phyloP scores from a whole-genome alignment of 2,113 vertebrate species.

The Poeciliopsis retropinna region DNA sequence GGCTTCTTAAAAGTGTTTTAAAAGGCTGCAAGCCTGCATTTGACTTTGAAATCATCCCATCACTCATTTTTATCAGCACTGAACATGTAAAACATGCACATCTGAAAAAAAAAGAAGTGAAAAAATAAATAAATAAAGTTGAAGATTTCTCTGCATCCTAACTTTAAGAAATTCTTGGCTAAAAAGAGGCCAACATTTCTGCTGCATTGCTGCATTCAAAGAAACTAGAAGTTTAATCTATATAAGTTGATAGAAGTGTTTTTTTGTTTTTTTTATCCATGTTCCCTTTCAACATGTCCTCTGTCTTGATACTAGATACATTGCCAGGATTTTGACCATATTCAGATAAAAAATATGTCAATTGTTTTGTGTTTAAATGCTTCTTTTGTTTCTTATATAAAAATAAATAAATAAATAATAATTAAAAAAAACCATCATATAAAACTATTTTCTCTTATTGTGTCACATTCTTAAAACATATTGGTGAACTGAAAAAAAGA shows the following conservation, averaged over 20 bases:
- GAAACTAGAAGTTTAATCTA: slow-evolving; percentile 14
- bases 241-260: too few species aligned
- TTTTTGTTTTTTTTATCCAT: slow-evolving; percentile 1
- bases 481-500: too few species aligned
- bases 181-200: slow-evolving; percentile 25
- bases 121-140: background rate
- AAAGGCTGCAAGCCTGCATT: slow-evolving; percentile 53
- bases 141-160: background rate
- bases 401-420: too few species aligned
- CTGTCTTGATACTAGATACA: too few species aligned
- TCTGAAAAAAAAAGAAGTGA: slow-evolving; percentile 10
- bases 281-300: background rate
- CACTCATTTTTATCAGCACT: slow-evolving; percentile 67
- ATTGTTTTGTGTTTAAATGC: too few species aligned
- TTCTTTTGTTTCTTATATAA: too few species aligned
- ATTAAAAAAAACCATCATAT: too few species aligned
- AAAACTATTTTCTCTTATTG: too few species aligned
- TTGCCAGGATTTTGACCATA: background rate
- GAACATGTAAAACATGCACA: slow-evolving; percentile 66
- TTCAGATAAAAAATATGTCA: too few species aligned
- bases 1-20: slow-evolving; percentile 62
- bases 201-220: background rate
- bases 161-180: slow-evolving; percentile 23
- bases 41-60: slow-evolving; percentile 69
- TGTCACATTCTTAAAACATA: too few species aligned